Conservation (phyloP, 2,797 vertebrate genomes). For the Crotalus adamanteus region DNA sequence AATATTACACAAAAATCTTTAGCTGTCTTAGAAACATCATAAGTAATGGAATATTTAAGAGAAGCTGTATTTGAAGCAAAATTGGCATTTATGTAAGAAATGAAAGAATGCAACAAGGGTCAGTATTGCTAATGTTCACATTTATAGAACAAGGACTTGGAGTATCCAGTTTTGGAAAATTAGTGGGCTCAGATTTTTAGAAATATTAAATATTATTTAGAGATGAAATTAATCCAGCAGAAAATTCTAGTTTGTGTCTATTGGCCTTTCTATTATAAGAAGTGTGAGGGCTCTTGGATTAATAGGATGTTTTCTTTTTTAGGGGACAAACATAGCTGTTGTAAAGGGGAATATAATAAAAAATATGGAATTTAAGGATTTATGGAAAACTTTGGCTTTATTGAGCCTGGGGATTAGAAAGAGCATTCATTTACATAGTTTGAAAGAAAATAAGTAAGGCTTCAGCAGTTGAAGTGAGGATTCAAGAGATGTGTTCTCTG, state of each 20-base stretch:
- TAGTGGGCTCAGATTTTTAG: not conserved
- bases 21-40: not conserved
- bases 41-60: not conserved
- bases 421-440: not conserved
- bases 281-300: not conserved
- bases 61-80: not conserved
- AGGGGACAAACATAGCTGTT: not conserved
- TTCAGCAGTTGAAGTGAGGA: not conserved
- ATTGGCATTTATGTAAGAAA: not conserved
- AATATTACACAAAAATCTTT: not conserved
- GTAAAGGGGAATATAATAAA: not conserved
- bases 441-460: not conserved
- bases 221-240: not conserved
- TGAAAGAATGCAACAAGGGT: not conserved
- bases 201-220: not conserved
- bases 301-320: not conserved
- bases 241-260: not conserved
- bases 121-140: not conserved
- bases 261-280: not conserved
- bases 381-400: not conserved
- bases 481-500: not conserved
- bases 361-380: not conserved
- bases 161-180: not conserved
- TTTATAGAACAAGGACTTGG: not conserved
- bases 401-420: not conserved